Percentiles rank a stretch among this genome's conserved stretches.
Evolutionary conservation across 2,797 vertebrate species (phyloP).

Genomic region (Loriculus beryllinus): DNA sequence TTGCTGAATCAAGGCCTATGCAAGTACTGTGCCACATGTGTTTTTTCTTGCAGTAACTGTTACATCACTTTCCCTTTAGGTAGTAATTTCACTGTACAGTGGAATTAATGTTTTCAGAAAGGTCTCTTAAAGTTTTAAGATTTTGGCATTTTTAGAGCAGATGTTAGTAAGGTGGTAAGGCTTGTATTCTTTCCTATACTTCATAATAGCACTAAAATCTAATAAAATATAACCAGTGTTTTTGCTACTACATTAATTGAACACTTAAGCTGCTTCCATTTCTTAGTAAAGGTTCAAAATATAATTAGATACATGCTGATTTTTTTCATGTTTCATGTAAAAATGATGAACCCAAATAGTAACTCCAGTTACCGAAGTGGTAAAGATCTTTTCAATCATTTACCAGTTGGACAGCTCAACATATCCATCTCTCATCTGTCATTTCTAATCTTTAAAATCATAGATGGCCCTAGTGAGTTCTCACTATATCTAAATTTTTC

Average conservation of each 20-base stretch:
- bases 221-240: slow-evolving; percentile 17
- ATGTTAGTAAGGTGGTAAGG: slow-evolving; percentile 3
- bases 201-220: slow-evolving; percentile 4
- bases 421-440: not conserved
- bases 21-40: not conserved
- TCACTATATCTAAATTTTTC: not conserved
- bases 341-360: not conserved
- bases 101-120: slow-evolving; percentile 26
- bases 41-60: slow-evolving; percentile 30
- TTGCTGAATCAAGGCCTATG: not conserved
- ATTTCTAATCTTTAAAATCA: not conserved
- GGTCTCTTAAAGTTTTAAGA: slow-evolving; percentile 16
- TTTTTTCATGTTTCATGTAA: not conserved
- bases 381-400: not conserved
- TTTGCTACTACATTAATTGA: slow-evolving; percentile 23
- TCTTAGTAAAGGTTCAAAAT: not conserved
- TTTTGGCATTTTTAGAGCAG: slow-evolving; percentile 37
- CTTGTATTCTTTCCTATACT: slow-evolving; percentile 19
- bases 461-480: not conserved
- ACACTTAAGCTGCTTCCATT: not conserved
- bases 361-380: not conserved
- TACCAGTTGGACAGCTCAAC: not conserved
- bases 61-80: slow-evolving; percentile 33
- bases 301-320: not conserved
- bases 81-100: slow-evolving; percentile 4